These are phyloP conservation scores for Emmelina monodactyla DNA, from an alignment of 2,888 invertebrate species.

Conservation along the genomic window DNA sequence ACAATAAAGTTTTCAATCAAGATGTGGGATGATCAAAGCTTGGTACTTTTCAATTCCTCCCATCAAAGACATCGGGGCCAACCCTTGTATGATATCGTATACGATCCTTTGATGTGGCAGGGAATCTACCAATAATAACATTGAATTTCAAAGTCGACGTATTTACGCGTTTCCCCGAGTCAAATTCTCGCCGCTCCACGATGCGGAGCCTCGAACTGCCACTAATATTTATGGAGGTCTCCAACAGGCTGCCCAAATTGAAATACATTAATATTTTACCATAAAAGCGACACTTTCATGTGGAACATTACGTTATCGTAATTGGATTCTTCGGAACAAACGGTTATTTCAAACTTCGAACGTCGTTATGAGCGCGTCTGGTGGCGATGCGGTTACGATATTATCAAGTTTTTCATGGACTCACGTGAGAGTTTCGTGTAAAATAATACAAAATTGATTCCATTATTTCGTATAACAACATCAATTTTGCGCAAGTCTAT, in stretches of 20 bases:
- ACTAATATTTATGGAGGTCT: conserved; percentile 62
- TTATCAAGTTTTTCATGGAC: too few relatives aligned
- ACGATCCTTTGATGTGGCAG: conserved; percentile 16
- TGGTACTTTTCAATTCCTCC: background rate
- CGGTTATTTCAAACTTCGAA: too few relatives aligned
- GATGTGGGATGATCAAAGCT: background rate
- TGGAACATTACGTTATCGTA: conserved; percentile 62
- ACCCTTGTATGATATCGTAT: background rate
- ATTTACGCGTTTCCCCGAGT: conserved; percentile 56
- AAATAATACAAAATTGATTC: too few relatives aligned
- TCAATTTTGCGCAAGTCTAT: too few relatives aligned
- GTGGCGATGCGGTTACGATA: too few relatives aligned
- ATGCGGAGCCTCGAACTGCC: background rate
- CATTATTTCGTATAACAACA: too few relatives aligned
- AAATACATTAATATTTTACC: conserved; percentile 67
- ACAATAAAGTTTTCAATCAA: background rate
- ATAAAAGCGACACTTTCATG: conserved; percentile 64
- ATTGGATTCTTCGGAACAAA: conserved; percentile 64
- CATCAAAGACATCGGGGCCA: background rate
- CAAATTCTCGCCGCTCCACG: conserved; percentile 34
- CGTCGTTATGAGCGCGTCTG: too few relatives aligned
- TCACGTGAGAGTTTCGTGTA: too few relatives aligned
- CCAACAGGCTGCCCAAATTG: conserved; percentile 59
- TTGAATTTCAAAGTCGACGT: conserved; percentile 55
- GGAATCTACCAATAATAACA: conserved; percentile 51